Evolutionary conservation across 2,888 invertebrate genomes (phyloP).

Genomic region (Bellardia bayeri): DNA sequence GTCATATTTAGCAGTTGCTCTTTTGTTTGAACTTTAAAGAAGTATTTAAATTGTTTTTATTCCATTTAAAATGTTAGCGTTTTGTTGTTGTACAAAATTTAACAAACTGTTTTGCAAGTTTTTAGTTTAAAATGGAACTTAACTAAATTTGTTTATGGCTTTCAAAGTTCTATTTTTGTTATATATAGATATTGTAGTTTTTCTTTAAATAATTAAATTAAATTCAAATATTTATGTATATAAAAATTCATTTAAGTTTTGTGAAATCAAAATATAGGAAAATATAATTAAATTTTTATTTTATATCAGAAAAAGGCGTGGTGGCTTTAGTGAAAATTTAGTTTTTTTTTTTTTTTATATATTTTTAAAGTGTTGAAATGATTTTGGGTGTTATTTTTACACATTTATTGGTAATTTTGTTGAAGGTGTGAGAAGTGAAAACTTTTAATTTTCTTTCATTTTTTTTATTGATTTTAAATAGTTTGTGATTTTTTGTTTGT

Average conservation of each 20-base stretch:
- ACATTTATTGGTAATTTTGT: slow-evolving; percentile 42
- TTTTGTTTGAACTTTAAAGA: slow-evolving; percentile 69
- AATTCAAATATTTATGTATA: neutral
- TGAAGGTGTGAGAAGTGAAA: slow-evolving; percentile 1
- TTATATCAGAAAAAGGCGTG: slow-evolving; percentile 75
- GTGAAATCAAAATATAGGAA: slow-evolving; percentile 53
- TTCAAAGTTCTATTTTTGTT: neutral
- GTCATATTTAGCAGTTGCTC: slow-evolving; percentile 40
- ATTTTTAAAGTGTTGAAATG: slow-evolving; percentile 48
- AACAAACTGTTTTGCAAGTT: slow-evolving; percentile 61
- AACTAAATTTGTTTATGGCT: slow-evolving; percentile 11
- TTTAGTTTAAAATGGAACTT: slow-evolving; percentile 63
- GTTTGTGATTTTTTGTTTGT: neutral
- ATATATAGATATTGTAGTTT: slow-evolving; percentile 14
- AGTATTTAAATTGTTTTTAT: slow-evolving; percentile 53
- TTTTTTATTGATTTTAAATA: neutral
- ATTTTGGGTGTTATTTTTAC: slow-evolving; percentile 56
- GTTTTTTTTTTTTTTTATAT: slow-evolving; percentile 71
- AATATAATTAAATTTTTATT: slow-evolving; percentile 56
- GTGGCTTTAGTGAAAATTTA: slow-evolving; percentile 78
- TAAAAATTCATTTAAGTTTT: slow-evolving; percentile 18
- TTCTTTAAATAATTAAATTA: neutral
- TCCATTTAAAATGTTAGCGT: slow-evolving; percentile 63
- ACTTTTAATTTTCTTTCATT: slow-evolving; percentile 1
- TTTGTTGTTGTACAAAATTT: slow-evolving; percentile 61